Evolutionary conservation across 2,888 invertebrate species (phyloP), one percentile per base, ranked within the genome.

Genomic region (Drosophila paramelanica): DNA sequence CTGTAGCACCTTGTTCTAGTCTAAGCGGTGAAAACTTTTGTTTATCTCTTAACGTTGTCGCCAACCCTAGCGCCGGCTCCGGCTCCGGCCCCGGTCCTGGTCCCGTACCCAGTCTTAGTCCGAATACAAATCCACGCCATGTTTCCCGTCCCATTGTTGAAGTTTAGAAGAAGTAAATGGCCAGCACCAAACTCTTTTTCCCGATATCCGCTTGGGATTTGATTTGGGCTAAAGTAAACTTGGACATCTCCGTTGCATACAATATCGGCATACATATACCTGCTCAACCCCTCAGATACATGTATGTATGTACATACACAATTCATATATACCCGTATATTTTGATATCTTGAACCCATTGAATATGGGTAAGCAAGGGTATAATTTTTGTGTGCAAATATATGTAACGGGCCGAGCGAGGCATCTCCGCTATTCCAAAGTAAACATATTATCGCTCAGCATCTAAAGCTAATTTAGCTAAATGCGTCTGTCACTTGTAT

Each of bases 31-130:
- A 64, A 60, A 76, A 76, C 73, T 72, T 75, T 76, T 76, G 59
- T 67, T 67, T 75, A 77, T 81, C 84, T 67, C 52, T 64, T 36
- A 67, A 67, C 64, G 64, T 62, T 77, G 85, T 60, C 65, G 64
- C 74, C 71, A 62, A 61, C 43, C 17, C 17, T 17, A 17, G 17
- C 17, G 17, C 17, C 17, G 17, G 17, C 17, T 17, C 17, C 17
- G 17, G 17, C 17, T 17, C 17, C 17, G 17, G 36, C 31, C 27
- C 2, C 27, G 27, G 27, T 8, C 8, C 27, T 7, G 7, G 27
- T 27, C 25, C 6, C 25, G 6, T 17, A 27, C 13, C 56, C 67
- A 62, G 25, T 33, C 11, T 33, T 56, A 27, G 17, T 46, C 46
- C 43, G 51, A 39, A 6, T 42, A 45, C 41, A 45, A 49, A 43